Evolutionary conservation across 2,797 vertebrate genomes (phyloP).

Genomic region (Macropodus opercularis): DNA sequence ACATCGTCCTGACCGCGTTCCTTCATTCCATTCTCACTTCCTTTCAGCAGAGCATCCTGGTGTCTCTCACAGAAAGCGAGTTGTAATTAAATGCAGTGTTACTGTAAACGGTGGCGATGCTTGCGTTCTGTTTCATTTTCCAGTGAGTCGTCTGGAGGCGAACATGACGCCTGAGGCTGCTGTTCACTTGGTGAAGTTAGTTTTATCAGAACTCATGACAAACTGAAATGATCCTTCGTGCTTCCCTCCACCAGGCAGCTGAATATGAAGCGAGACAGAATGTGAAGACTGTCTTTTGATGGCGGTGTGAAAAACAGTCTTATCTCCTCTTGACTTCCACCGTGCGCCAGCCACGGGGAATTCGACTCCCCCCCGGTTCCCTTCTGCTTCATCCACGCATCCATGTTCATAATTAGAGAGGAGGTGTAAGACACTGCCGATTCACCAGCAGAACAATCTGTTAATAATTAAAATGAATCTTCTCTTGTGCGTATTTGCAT

Average conservation of each 20-base stretch:
- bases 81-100: no score
- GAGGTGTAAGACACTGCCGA: slow-evolving; percentile 34
- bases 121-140: no score
- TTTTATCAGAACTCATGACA: no score
- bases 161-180: no score
- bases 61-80: no score
- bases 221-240: neutral
- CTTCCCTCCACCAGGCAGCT: neutral
- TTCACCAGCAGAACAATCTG: slow-evolving; percentile 61
- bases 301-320: neutral
- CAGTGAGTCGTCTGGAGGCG: no score
- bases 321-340: slow-evolving; percentile 25
- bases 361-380: slow-evolving; percentile 14
- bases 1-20: no score
- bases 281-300: no score
- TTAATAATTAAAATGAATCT: slow-evolving; percentile 68
- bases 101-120: no score
- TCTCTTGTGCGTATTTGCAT: slow-evolving; percentile 57
- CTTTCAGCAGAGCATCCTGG: no score
- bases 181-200: no score
- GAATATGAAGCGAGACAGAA: neutral
- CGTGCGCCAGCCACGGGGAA: slow-evolving; percentile 16
- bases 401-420: slow-evolving; percentile 59
- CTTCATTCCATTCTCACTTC: no score
- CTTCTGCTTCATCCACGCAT: slow-evolving; percentile 35